These are phyloP conservation scores for Yponomeuta evonymella DNA, from an alignment of 2,888 invertebrate genomes.

Conservation along the genomic window DNA sequence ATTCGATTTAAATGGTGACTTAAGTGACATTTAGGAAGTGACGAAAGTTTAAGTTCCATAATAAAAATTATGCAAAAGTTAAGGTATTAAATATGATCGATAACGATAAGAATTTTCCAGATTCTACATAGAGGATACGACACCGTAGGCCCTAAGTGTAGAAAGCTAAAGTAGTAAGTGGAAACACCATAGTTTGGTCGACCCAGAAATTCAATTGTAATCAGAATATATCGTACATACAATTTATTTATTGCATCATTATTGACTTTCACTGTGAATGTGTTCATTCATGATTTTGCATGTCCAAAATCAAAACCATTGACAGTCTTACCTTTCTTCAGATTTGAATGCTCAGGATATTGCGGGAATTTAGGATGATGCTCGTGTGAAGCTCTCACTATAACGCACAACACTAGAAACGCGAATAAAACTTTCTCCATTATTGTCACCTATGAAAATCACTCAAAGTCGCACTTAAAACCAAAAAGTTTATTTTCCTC, in stretches of 20 bases:
- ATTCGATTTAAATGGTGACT: no score
- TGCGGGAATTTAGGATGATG: constrained; percentile 57
- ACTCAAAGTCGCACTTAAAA: constrained; percentile 30
- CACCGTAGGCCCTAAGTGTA: no score
- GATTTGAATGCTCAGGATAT: constrained; percentile 20
- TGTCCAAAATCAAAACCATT: not conserved
- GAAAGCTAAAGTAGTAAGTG: no score
- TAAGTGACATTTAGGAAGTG: no score
- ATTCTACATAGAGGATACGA: no score
- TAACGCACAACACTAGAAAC: constrained; percentile 47
- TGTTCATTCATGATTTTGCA: not conserved
- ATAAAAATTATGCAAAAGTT: no score
- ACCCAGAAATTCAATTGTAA: not conserved
- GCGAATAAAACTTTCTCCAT: constrained; percentile 52
- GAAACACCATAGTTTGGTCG: not conserved
- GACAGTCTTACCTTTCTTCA: constrained; percentile 33
- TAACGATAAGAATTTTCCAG: no score
- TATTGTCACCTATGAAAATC: constrained; percentile 19
- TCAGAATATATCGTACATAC: not conserved
- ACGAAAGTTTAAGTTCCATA: no score
- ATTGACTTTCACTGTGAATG: not conserved
- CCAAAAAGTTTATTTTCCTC: not conserved
- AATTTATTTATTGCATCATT: constrained; percentile 1
- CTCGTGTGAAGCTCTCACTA: constrained; percentile 35
- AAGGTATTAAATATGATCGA: no score